Evolutionary conservation across 2,113 vertebrate species (phyloP).

Genomic region (Dipodomys stephensi): DNA sequence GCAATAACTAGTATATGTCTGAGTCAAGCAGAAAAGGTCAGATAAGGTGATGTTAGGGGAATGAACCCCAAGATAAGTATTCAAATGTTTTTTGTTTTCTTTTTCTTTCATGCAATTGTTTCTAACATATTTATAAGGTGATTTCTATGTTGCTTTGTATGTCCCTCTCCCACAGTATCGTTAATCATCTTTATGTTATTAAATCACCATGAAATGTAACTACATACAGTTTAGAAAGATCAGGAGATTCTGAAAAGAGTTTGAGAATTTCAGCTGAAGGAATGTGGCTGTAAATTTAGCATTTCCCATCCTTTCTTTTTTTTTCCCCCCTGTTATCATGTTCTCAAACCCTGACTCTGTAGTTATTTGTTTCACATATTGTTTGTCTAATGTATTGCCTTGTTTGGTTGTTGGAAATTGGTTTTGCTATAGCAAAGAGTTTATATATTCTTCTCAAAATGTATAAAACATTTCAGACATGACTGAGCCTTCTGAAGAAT

Average conservation of each 20-base stretch:
- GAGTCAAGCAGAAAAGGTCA: too few relatives aligned
- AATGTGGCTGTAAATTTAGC: background rate
- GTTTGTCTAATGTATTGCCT: background rate
- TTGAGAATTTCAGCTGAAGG: slow-evolving; percentile 26
- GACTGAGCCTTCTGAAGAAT: background rate
- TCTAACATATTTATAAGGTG: too few relatives aligned
- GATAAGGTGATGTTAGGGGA: too few relatives aligned
- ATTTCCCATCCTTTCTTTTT: background rate
- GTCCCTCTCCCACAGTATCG: too few relatives aligned
- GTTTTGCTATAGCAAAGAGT: slow-evolving; percentile 9
- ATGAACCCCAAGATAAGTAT: too few relatives aligned
- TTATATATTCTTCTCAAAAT: slow-evolving; percentile 40
- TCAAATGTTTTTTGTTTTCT: too few relatives aligned
- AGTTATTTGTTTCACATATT: background rate
- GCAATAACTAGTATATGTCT: too few relatives aligned
- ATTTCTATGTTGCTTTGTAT: too few relatives aligned
- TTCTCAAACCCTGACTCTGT: background rate
- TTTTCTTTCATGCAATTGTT: too few relatives aligned
- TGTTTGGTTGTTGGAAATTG: background rate
- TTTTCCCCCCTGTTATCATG: background rate
- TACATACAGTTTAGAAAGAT: background rate
- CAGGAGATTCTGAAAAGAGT: slow-evolving; percentile 25
- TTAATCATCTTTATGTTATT: background rate
- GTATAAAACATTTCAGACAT: background rate
- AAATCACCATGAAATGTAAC: background rate